Conservation (phyloP, 2,888 invertebrate species). For the Tortrix viridana region DNA sequence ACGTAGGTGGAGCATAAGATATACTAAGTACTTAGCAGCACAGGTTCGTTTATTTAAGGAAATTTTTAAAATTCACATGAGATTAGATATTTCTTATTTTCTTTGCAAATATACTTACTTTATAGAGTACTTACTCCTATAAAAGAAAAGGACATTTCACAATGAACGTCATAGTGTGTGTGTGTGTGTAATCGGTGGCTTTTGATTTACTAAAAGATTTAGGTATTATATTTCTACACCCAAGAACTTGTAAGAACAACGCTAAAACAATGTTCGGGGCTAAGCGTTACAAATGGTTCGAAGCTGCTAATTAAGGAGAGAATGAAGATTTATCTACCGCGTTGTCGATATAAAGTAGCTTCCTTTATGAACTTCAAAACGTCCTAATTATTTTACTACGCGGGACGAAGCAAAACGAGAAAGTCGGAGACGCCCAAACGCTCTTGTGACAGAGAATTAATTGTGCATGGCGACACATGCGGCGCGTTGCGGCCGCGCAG, state of each 20-base stretch:
- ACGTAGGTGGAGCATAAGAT: slow-evolving; percentile 24
- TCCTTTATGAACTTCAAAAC: slow-evolving; percentile 84
- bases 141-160: no score
- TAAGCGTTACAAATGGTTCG: slow-evolving; percentile 48
- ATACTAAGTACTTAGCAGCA: background rate
- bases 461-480: slow-evolving; percentile 82
- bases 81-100: no score
- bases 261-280: background rate
- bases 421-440: slow-evolving; percentile 81
- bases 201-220: no score
- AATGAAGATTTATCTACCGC: slow-evolving; percentile 82
- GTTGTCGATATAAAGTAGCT: slow-evolving; percentile 83
- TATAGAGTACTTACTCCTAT: no score
- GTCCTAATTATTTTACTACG: slow-evolving; percentile 83
- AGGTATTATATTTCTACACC: no score
- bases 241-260: background rate
- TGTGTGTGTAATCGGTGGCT: no score
- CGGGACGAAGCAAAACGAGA: slow-evolving; percentile 75
- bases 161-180: no score
- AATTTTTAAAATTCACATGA: no score
- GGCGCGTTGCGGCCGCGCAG: slow-evolving; percentile 48
- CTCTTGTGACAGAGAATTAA: slow-evolving; percentile 84
- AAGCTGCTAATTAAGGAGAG: slow-evolving; percentile 76
- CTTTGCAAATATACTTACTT: no score
- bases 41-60: no score